These are phyloP conservation scores for Vanacampus margaritifer DNA, from an alignment of 2,113 vertebrate genomes.

Conservation along the genomic window DNA sequence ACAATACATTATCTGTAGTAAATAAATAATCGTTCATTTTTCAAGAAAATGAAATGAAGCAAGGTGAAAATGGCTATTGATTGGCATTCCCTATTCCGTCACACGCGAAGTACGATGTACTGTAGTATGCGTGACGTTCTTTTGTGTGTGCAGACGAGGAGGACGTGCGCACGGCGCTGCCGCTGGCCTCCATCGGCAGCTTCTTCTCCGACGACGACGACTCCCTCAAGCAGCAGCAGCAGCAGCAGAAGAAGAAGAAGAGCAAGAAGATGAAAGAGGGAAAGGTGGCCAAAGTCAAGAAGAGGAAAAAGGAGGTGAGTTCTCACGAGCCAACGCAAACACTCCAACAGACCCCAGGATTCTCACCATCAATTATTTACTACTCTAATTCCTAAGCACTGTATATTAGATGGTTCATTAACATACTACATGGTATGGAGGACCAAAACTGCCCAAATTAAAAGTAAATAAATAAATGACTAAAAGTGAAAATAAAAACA, in stretches of 20 bases:
- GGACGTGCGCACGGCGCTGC: slow-evolving; percentile 59
- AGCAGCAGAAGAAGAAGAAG: slow-evolving; percentile 78
- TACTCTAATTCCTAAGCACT: no score
- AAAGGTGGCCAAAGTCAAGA: slow-evolving; percentile 80
- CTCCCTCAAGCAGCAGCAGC: slow-evolving; percentile 64
- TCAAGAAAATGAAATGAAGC: no score
- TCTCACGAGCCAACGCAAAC: slow-evolving; percentile 5
- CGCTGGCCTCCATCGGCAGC: slow-evolving; percentile 75
- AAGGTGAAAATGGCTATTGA: no score
- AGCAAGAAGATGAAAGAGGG: slow-evolving; percentile 82
- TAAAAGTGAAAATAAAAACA: no score
- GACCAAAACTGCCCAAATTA: no score
- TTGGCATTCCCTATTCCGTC: no score
- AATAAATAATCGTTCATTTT: no score
- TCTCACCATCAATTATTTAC: not conserved
- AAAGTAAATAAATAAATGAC: no score
- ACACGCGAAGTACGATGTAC: no score
- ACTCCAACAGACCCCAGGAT: not conserved
- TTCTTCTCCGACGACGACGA: slow-evolving; percentile 79
- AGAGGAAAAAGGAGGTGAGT: slow-evolving; percentile 84
- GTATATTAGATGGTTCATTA: no score
- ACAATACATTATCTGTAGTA: no score
- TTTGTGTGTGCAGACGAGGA: slow-evolving; percentile 78
- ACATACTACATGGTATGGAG: no score
- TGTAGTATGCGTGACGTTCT: not conserved